Conservation (phyloP, 2,888 invertebrate genomes). For the Conus canariensis region DNA sequence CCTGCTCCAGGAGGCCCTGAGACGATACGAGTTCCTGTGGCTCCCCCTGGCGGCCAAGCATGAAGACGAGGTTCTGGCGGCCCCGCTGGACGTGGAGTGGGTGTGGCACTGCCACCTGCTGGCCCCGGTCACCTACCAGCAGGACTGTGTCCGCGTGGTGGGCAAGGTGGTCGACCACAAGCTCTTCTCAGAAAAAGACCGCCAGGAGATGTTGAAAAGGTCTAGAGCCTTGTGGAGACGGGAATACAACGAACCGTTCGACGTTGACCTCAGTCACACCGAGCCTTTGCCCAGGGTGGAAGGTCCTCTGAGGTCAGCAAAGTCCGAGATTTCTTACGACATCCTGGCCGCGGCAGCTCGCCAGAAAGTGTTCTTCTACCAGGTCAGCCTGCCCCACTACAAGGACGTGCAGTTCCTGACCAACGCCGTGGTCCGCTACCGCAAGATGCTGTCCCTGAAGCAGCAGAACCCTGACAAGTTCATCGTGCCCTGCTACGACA, state of each 20-base stretch:
- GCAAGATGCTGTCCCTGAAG: conserved; percentile 78
- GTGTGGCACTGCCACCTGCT: conserved; percentile 80
- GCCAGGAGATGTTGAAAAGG: neutral
- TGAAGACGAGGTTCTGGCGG: conserved; percentile 58
- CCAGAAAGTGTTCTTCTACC: conserved; percentile 77
- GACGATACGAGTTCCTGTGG: conserved; percentile 79
- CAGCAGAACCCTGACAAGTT: conserved; percentile 77
- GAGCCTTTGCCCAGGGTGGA: neutral
- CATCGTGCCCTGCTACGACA: conserved; percentile 81
- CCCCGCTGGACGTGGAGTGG: conserved; percentile 80
- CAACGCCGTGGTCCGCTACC: conserved; percentile 76
- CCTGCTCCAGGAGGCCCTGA: conserved; percentile 77
- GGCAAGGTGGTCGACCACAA: conserved; percentile 28
- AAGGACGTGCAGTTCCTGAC: conserved; percentile 77
- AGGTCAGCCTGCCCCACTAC: conserved; percentile 80
- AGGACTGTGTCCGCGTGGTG: conserved; percentile 26
- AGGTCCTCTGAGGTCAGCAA: neutral
- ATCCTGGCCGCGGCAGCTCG: conserved; percentile 78
- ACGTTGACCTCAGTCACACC: conserved; percentile 43
- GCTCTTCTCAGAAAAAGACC: neutral
- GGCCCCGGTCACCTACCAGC: conserved; percentile 67
- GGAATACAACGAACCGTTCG: conserved; percentile 74
- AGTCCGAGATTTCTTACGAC: conserved; percentile 71
- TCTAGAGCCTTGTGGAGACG: conserved; percentile 62
- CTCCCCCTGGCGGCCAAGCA: conserved; percentile 77